These are phyloP conservation scores for Proteles cristata DNA, from an alignment of 2,113 vertebrate species.

Conservation along the genomic window DNA sequence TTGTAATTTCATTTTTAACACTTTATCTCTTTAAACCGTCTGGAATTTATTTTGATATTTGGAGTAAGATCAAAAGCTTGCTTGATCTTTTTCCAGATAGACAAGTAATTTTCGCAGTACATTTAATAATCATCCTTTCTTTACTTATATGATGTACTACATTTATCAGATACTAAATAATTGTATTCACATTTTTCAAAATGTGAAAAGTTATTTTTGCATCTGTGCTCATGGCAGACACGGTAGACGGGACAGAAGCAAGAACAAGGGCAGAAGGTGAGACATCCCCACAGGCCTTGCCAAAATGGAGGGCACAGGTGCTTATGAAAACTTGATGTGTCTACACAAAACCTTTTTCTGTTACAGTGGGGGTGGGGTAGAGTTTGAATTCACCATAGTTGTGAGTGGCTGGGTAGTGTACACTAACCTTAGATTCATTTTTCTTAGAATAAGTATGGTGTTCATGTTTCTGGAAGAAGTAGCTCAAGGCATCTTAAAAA, in stretches of 20 bases:
- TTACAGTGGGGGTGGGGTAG: too few species aligned
- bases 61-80: neutral
- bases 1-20: conserved; percentile 14
- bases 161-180: neutral
- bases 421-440: neutral
- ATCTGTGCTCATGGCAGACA: neutral
- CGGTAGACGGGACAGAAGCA: neutral
- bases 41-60: conserved; percentile 50
- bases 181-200: neutral
- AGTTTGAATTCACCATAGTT: too few species aligned
- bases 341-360: too few species aligned
- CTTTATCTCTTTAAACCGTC: conserved; percentile 31
- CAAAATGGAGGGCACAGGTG: neutral
- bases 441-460: neutral
- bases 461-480: neutral
- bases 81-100: conserved; percentile 15
- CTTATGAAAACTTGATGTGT: neutral
- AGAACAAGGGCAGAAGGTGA: neutral
- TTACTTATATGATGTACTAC: neutral
- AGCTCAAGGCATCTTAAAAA: neutral
- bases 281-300: neutral
- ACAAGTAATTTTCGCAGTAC: neutral
- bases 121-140: neutral
- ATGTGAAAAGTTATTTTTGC: neutral
- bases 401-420: neutral